These are phyloP conservation scores for Tangara arthus DNA, from an alignment of 2,797 vertebrate genomes.

Conservation along the genomic window DNA sequence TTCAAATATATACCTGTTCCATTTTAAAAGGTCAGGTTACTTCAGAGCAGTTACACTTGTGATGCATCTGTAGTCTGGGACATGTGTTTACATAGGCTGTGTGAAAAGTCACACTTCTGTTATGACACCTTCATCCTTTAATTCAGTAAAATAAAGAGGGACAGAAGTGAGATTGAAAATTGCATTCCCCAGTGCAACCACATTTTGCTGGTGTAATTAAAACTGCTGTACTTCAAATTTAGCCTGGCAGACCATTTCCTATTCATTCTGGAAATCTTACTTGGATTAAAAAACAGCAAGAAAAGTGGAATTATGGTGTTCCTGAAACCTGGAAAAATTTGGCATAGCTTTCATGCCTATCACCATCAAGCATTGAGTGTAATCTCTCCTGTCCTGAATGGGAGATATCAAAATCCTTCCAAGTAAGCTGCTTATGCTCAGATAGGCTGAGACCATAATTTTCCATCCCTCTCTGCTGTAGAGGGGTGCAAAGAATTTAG, in stretches of 20 bases:
- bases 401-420: neutral
- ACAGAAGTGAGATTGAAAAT: neutral
- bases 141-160: neutral
- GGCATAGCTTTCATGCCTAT: neutral
- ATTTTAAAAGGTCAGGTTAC: neutral
- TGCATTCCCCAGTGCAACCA: neutral
- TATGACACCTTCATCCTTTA: neutral
- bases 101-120: neutral
- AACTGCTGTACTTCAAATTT: neutral
- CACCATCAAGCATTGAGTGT: neutral
- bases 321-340: neutral
- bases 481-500: neutral
- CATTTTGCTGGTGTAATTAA: neutral
- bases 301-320: neutral
- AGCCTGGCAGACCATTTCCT: rapidly evolving
- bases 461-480: neutral
- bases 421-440: neutral
- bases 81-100: neutral
- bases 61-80: neutral
- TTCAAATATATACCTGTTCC: neutral
- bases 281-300: neutral
- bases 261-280: neutral
- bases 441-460: neutral
- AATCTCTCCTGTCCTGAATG: neutral
- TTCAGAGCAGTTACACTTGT: neutral